A percentile compares a stretch with the other conserved stretches of the same genome.
phyloP scores from a whole-genome alignment of 2,888 invertebrate genomes.

The Orgyia antiqua region DNA sequence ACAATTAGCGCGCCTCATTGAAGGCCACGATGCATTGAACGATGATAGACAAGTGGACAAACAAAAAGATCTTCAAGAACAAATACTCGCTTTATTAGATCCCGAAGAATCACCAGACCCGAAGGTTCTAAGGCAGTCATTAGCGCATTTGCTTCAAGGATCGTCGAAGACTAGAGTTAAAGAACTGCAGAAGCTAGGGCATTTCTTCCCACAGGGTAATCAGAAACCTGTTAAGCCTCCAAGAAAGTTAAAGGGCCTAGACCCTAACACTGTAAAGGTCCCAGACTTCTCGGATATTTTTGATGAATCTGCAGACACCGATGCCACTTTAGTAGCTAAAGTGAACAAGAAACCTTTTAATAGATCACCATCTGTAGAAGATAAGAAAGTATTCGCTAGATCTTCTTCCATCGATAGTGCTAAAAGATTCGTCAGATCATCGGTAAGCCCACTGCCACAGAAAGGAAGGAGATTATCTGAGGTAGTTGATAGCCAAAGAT shows the following conservation, averaged over 20 bases:
- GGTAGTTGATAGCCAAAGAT: conserved; percentile 28
- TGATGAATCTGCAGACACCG: conserved; percentile 52
- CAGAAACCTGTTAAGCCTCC: conserved; percentile 39
- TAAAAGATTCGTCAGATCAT: conserved; percentile 27
- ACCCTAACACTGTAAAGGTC: conserved; percentile 32
- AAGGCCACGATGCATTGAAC: conserved; percentile 49
- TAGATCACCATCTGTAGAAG: conserved; percentile 20
- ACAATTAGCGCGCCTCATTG: conserved; percentile 56
- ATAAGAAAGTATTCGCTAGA: conserved; percentile 23
- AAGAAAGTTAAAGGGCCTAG: conserved; percentile 56
- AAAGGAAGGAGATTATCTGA: conserved; percentile 43
- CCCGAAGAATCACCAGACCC: conserved; percentile 60
- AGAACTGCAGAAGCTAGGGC: conserved; percentile 32
- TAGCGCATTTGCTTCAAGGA: conserved; percentile 52
- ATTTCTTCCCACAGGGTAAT: conserved; percentile 43
- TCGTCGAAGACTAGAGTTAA: conserved; percentile 37
- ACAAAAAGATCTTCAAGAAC: conserved; percentile 55
- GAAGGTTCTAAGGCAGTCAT: conserved; percentile 39
- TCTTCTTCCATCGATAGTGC: conserved; percentile 25
- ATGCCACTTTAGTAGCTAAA: conserved; percentile 37
- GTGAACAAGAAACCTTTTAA: conserved; percentile 24
- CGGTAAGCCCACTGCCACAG: conserved; percentile 27
- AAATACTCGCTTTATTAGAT: conserved; percentile 56
- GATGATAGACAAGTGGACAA: conserved; percentile 34
- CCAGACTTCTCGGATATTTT: conserved; percentile 35